These are phyloP conservation scores for Drosophila truncata DNA, from an alignment of 1,140 invertebrate genomes.

Conservation along the genomic window DNA sequence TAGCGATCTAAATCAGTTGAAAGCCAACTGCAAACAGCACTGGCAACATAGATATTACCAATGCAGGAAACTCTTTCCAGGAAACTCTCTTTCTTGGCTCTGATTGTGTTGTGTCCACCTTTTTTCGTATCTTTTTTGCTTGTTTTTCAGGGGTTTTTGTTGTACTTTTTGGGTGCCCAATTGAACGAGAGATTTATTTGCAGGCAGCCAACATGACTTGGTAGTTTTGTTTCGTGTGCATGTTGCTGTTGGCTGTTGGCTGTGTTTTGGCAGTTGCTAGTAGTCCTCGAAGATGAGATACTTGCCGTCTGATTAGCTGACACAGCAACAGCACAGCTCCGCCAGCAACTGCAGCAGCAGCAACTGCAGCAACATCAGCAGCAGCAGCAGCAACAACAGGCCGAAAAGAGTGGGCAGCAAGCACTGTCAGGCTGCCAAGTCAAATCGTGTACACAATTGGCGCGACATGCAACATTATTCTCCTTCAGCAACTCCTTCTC, in stretches of 20 bases:
- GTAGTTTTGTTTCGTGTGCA: conserved; percentile 81
- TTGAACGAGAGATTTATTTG: conserved; percentile 76
- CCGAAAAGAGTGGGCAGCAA: conserved; percentile 70
- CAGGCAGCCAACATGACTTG: conserved; percentile 78
- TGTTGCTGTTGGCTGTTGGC: conserved; percentile 68
- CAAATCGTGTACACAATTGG: conserved; percentile 84
- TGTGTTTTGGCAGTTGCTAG: conserved; percentile 82
- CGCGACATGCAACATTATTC: conserved; percentile 84
- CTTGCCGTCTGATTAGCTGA: conserved; percentile 84
- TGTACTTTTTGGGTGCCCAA: conserved; percentile 65
- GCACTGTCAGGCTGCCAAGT: conserved; percentile 82
- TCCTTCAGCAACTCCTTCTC: conserved; percentile 45
- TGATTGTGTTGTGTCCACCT: conserved; percentile 79
- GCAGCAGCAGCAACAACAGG: conserved; percentile 39
- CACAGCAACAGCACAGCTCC: conserved; percentile 54
- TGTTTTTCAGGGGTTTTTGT: conserved; percentile 8
- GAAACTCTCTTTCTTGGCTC: conserved; percentile 62
- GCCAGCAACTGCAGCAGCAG: conserved; percentile 46
- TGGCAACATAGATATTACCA: conserved; percentile 71
- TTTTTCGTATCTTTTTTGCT: conserved; percentile 22
- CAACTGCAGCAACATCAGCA: conserved; percentile 20
- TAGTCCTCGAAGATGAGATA: conserved; percentile 85
- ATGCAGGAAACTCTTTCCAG: conserved; percentile 82
- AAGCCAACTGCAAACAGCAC: conserved; percentile 25
- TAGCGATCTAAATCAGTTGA: conserved; percentile 70